phyloP scores from a whole-genome alignment of 2,113 vertebrate species.

The Lampris incognitus region DNA sequence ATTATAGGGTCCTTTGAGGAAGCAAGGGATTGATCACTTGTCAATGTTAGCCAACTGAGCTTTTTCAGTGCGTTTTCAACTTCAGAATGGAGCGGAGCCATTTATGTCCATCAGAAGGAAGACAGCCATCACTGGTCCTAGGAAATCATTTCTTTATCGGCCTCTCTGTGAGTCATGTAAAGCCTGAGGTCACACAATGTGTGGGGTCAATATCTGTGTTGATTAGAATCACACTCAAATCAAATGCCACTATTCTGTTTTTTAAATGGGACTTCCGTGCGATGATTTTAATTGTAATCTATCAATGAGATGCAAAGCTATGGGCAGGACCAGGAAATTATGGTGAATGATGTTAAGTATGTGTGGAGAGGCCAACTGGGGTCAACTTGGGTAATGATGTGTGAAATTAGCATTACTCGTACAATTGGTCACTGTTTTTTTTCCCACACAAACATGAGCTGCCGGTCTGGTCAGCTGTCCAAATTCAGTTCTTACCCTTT shows the following conservation, averaged over 20 bases:
- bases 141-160: not conserved
- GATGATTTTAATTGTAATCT: not conserved
- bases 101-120: constrained; percentile 6
- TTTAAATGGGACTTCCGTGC: constrained; percentile 18
- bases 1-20: not conserved
- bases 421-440: constrained; percentile 3
- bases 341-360: constrained; percentile 1
- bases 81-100: not conserved
- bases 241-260: constrained; percentile 16
- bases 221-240: constrained; percentile 16
- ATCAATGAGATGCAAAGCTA: constrained; percentile 1
- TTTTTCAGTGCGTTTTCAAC: constrained; percentile 2
- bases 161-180: not conserved
- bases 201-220: not conserved
- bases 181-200: not conserved
- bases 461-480: not conserved
- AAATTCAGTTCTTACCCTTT: constrained; percentile 6
- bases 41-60: not conserved
- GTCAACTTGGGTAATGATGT: constrained; percentile 10
- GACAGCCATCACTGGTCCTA: not conserved
- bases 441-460: constrained; percentile 3
- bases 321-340: constrained; percentile 13
- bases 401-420: constrained; percentile 11
- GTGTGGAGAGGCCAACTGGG: not conserved
- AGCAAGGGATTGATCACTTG: not conserved